Evolutionary conservation across 2,113 vertebrate species (phyloP).

Genomic region (Notarius lentiginosus): DNA sequence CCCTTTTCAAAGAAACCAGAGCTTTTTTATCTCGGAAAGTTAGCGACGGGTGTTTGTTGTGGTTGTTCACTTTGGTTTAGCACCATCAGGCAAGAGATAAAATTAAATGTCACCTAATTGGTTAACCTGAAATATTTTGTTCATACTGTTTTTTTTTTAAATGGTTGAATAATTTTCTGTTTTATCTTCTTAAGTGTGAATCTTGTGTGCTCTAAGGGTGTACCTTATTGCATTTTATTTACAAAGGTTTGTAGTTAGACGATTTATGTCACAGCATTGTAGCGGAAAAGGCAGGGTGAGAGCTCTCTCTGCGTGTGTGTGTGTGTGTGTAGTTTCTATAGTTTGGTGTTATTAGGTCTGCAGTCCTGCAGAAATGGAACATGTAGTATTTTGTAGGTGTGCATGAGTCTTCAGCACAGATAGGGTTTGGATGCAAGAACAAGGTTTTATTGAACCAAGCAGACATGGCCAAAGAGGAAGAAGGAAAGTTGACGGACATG

Average conservation of each 20-base stretch:
- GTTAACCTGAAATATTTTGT: background rate
- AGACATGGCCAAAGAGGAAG: background rate
- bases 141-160: background rate
- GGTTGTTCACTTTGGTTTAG: background rate
- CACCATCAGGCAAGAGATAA: background rate
- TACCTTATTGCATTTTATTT: background rate
- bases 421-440: background rate
- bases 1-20: conserved; percentile 41
- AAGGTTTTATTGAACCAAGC: background rate
- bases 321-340: conserved; percentile 33
- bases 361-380: background rate
- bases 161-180: background rate
- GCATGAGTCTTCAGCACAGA: background rate
- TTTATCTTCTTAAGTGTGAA: no score
- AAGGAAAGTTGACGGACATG: background rate
- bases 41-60: background rate
- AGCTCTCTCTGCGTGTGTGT: conserved; percentile 17
- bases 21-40: conserved; percentile 3
- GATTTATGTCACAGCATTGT: background rate
- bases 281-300: background rate
- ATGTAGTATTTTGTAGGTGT: background rate
- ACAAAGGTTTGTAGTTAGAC: background rate
- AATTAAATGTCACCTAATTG: background rate
- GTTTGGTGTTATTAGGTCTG: conserved; percentile 24
- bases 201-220: background rate